Base-by-base conservation (phyloP, 2,113 vertebrate genomes). In the Protomyctophum bolini region DNA sequence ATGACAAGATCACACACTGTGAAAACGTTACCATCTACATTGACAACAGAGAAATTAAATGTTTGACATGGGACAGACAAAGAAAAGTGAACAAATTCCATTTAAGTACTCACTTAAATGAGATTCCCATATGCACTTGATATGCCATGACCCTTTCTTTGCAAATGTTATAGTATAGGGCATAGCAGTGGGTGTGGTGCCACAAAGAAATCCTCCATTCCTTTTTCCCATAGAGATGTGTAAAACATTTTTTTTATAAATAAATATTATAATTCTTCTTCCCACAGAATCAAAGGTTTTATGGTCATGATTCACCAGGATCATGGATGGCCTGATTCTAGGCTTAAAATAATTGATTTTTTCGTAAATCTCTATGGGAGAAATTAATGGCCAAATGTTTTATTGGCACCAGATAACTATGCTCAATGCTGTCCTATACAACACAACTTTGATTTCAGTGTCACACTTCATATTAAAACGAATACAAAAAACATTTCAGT, bases 21-120 rank as follows among this genome's bases (percentile, higher is more conserved):
- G 78, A 84, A 79, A 62, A 7, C 63, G 77, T 70, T 46, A 65
- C 81, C 72, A 56, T 72, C 62, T 60, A 86, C 73, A 79, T 55
- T 10, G 1, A 80, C 62, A 64, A 68, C 49, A 72, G 48, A 77
- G 21, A 86, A 83, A 78, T 50, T 10, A 85, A 86, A 85, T 86
- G 75, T 77, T 48, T 70, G 57, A 86, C 83, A 79, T 87, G 83
- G 80, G 87, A 91, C 88, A 80, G 82, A 92, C 82, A 65, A 55
- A 84, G 90, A 86, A 90, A 90, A 88, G 79, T 89, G 90, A 87
- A 87, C 79, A 88, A 79, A 84, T 91, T 41, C 87, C 93, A 94
- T 94, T 94, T 94, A 94, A 94, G 93, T 89, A 83, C 86, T 87
- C 78, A 93, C 93, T 94, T 94, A 94, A 94, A 94, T 94, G 93